A percentile compares a stretch with the other conserved stretches of the same genome.
Evolutionary conservation across 1,140 invertebrate genomes (phyloP).

Genomic region (Scylla paramamosain): DNA sequence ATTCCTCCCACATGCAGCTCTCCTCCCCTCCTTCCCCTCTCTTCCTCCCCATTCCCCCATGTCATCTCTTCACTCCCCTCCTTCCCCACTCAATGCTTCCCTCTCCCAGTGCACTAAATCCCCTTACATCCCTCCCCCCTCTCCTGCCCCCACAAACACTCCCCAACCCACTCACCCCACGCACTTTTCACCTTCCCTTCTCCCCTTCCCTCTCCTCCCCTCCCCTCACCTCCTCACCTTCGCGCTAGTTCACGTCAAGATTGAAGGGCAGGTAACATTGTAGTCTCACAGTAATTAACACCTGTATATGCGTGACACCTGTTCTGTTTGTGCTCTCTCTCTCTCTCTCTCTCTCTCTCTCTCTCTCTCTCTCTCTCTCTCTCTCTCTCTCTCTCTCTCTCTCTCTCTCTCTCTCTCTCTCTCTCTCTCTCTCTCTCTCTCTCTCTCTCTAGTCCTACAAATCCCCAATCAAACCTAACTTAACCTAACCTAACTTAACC

Average conservation of each 20-base stretch:
- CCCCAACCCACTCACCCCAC: background rate
- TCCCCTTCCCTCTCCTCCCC: background rate
- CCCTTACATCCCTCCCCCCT: background rate
- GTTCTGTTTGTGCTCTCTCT: background rate
- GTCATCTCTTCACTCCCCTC: background rate
- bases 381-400: conserved; percentile 16
- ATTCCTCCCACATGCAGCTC: background rate
- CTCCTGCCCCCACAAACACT: background rate
- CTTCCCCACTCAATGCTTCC: background rate
- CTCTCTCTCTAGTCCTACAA: background rate
- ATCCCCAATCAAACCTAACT: background rate
- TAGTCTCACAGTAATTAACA: background rate
- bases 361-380: background rate
- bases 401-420: conserved; percentile 14
- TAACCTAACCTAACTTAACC: no score
- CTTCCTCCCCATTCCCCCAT: background rate
- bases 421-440: background rate
- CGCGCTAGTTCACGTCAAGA: background rate
- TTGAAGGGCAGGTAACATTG: background rate
- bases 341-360: conserved; percentile 4
- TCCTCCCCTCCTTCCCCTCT: conserved; percentile 36
- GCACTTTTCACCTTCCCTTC: background rate
- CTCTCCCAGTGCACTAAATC: background rate
- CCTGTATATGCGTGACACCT: no score
- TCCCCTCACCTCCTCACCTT: no score